These are phyloP conservation scores for Pelochelys cantorii DNA, from an alignment of 2,797 vertebrate species.

Conservation along the genomic window DNA sequence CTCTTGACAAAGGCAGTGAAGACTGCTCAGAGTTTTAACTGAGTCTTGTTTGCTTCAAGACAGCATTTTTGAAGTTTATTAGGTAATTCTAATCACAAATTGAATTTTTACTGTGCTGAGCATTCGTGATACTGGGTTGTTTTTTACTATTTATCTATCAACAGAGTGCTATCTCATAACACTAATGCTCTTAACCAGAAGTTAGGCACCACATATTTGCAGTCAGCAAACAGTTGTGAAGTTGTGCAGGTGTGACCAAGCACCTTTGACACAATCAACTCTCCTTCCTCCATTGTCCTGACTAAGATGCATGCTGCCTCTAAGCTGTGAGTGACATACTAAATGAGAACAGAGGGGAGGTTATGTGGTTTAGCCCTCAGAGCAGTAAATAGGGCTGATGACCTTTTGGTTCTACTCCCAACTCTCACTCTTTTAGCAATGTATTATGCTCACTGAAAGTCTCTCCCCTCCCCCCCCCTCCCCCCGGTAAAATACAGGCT, in stretches of 20 bases:
- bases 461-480: too few species aligned
- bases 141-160: slow-evolving; percentile 15
- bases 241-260: neutral
- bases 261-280: neutral
- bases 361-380: neutral
- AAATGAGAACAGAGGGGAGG: neutral
- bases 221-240: slow-evolving; percentile 19
- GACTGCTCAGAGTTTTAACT: neutral
- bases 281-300: neutral
- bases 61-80: slow-evolving; percentile 12
- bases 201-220: neutral
- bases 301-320: neutral
- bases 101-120: slow-evolving; percentile 22
- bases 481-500: neutral
- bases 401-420: neutral
- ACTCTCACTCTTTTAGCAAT: slow-evolving; percentile 27
- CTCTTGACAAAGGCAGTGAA: slow-evolving; percentile 26
- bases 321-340: slow-evolving; percentile 28
- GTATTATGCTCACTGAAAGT: neutral
- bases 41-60: slow-evolving; percentile 28
- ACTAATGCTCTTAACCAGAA: slow-evolving; percentile 43
- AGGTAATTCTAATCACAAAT: neutral
- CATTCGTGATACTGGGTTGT: slow-evolving; percentile 28
- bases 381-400: neutral
- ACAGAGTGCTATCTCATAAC: slow-evolving; percentile 1